These are phyloP conservation scores for Sminthurinus aureus DNA, from an alignment of 2,888 invertebrate genomes.

Conservation along the genomic window DNA sequence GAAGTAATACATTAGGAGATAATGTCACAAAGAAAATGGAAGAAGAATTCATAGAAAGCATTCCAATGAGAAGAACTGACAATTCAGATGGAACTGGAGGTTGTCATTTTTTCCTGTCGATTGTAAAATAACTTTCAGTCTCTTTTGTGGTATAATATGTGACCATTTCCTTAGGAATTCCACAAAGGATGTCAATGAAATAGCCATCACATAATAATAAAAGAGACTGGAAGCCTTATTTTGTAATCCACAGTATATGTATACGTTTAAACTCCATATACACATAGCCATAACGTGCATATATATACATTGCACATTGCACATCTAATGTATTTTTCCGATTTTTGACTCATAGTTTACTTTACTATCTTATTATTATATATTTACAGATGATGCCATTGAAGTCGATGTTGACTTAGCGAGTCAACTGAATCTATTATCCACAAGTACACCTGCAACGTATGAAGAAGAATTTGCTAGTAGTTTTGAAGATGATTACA, in stretches of 20 bases:
- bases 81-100: conserved; percentile 6
- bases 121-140: background rate
- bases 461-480: conserved; percentile 15
- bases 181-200: no score
- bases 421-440: background rate
- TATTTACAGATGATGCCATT: conserved; percentile 8
- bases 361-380: background rate
- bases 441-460: background rate
- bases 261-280: background rate
- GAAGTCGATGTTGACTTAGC: conserved; percentile 9
- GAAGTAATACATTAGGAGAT: background rate
- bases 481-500: conserved; percentile 15
- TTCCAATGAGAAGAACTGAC: background rate
- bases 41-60: background rate
- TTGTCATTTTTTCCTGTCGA: background rate
- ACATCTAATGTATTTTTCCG: no score
- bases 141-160: no score
- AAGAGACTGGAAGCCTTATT: no score
- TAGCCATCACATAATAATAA: no score
- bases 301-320: no score
- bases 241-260: background rate
- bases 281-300: no score
- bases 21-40: background rate
- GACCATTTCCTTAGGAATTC: no score
- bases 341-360: background rate